Evolutionary conservation across 1,140 invertebrate species (phyloP), one percentile per base, ranked within the genome.

Genomic region (Brachystomella parvula): DNA sequence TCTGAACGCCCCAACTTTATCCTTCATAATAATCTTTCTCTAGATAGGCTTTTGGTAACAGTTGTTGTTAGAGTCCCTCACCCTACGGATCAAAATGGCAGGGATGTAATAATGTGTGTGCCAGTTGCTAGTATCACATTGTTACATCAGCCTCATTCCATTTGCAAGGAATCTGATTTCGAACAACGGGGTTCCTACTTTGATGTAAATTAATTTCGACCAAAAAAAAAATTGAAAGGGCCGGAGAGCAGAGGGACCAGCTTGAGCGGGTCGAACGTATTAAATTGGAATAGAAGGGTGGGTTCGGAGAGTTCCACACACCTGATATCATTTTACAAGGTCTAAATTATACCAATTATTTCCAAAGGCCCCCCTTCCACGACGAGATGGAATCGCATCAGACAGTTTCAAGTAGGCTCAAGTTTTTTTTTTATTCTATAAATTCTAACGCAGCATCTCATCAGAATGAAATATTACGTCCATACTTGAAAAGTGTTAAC

Each of bases 301-400:
- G 49, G 12, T 6, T 9, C 30, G 29, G 15, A 56, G 15, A 59
- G 3, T 59, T 59, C 9, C 9, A 29, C 57, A 71, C 70, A 71
- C 70, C 70, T 71, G 70, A 71, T 71, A 67, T 68, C 64, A 64
- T 61, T 63, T 71, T 71, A 66, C 70, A 65, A 65, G 44, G 28
- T 21, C 57, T 57, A 65, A 71, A 71, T 71, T 71, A 71, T 65
- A 68, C 56, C 70, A 71, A 68, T 71, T 71, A 68, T 60, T 59
- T 59, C 30, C 15, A 31, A 32, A 26, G 15, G 26, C 12, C 12
- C 57, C 30, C 33, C 31, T 56, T 35, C 47, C 17, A 32, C 19
- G 62, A 6, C 53, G 56, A 33, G 26, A 61, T 33, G 30, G 33
- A 61, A 35, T 61, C 60, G 30, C 15, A 61, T 39, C 32, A 33